These are phyloP conservation scores for Odobenus rosmarus DNA, from an alignment of 2,113 vertebrate genomes.

Conservation along the genomic window DNA sequence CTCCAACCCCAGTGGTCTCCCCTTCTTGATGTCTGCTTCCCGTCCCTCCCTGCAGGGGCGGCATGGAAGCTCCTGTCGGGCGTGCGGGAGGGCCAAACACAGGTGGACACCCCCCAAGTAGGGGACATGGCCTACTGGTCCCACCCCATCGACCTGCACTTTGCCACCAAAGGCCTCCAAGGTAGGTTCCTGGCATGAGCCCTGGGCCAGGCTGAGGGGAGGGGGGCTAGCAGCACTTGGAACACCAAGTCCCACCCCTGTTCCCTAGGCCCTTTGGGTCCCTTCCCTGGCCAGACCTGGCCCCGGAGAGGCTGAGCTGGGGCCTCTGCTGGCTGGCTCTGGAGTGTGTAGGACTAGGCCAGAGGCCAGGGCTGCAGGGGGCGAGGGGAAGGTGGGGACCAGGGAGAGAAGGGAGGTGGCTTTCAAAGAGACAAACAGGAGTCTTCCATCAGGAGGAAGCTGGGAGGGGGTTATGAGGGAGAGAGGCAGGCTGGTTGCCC, in stretches of 20 bases:
- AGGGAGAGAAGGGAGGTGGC: not conserved
- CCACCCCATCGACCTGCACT: conserved; percentile 94
- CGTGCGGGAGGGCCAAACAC: conserved; percentile 92
- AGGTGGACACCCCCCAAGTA: conserved; percentile 91
- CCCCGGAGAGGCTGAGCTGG: not conserved
- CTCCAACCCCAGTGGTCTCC: not conserved
- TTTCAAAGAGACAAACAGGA: not conserved
- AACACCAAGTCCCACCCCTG: not conserved
- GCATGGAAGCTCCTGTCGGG: conserved; percentile 93
- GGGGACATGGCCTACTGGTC: conserved; percentile 93
- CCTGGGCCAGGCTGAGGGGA: not conserved
- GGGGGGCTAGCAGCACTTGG: not conserved
- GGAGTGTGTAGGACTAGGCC: not conserved
- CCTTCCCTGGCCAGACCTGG: not conserved
- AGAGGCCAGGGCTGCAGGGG: not conserved
- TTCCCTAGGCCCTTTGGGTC: not conserved
- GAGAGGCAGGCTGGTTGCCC: not conserved
- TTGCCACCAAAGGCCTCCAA: conserved; percentile 93
- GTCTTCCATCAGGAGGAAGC: not conserved
- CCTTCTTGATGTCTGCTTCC: not conserved
- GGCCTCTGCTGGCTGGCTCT: not conserved
- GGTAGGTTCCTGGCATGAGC: conserved; percentile 77
- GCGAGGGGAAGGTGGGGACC: not conserved
- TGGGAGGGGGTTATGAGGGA: not conserved
- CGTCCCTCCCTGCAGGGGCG: conserved; percentile 83